Conservation (phyloP, 1,140 invertebrate species). For the roundworm (Caenorhabditis elegans) region WBcel235 BX284605.5:13577501-13578000, state of each 20-base stretch:
- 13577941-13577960: neutral
- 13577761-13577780: neutral
- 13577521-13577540: slow-evolving; percentile 14
- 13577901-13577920: neutral
- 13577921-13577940: neutral
- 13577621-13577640: neutral
- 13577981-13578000: no score
- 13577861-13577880: no score
- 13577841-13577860: neutral
- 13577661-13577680: neutral
- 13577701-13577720: neutral
- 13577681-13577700: neutral
- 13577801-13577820: no score
- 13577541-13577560: neutral
- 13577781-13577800: no score
- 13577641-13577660: neutral
- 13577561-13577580: neutral
- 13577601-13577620: slow-evolving; percentile 3
- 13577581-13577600: neutral
- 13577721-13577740: neutral
- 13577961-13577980: neutral
- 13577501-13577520: neutral
- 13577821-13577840: neutral
- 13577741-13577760: slow-evolving; percentile 2
- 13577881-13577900: neutral